Conservation (phyloP, 1,140 invertebrate species). For the Popillia japonica region DNA sequence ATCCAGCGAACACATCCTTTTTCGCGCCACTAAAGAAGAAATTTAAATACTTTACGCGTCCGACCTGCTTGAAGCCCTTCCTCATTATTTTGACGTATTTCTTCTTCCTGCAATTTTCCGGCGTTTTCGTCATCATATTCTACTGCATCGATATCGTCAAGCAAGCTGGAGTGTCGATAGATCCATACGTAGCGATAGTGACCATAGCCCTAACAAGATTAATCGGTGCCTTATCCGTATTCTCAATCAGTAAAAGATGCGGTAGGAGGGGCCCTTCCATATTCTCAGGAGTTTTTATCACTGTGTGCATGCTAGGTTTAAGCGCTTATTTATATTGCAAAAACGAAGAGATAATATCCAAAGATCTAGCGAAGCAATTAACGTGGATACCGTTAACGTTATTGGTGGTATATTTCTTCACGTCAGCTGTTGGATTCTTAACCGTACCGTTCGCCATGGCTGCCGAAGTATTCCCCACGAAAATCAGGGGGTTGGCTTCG, state of each 20-base stretch:
- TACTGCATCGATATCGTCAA: slow-evolving; percentile 74
- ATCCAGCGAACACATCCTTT: not conserved
- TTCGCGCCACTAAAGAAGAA: slow-evolving; percentile 37
- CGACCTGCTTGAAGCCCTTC: slow-evolving; percentile 70
- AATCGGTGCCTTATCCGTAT: slow-evolving; percentile 64
- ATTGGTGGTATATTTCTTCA: slow-evolving; percentile 68
- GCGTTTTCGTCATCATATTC: slow-evolving; percentile 79
- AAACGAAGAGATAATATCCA: slow-evolving; percentile 47
- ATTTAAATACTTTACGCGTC: slow-evolving; percentile 58
- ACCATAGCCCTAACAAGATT: slow-evolving; percentile 67
- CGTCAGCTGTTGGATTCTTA: slow-evolving; percentile 70
- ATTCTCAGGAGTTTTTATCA: slow-evolving; percentile 70
- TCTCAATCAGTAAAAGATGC: slow-evolving; percentile 65
- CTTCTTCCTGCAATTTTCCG: slow-evolving; percentile 81
- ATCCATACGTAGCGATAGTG: slow-evolving; percentile 67
- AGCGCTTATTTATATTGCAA: slow-evolving; percentile 60
- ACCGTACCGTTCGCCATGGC: slow-evolving; percentile 78
- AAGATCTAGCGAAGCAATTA: slow-evolving; percentile 49
- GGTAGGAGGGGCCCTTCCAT: slow-evolving; percentile 67
- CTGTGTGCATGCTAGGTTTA: slow-evolving; percentile 66
- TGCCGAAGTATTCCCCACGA: slow-evolving; percentile 76
- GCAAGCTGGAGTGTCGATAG: slow-evolving; percentile 66
- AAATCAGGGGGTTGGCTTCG: slow-evolving; percentile 72
- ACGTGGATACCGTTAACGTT: slow-evolving; percentile 63
- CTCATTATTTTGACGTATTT: slow-evolving; percentile 73